Base-by-base conservation (phyloP, 2,888 invertebrate species). In the Microchrysa polita region DNA sequence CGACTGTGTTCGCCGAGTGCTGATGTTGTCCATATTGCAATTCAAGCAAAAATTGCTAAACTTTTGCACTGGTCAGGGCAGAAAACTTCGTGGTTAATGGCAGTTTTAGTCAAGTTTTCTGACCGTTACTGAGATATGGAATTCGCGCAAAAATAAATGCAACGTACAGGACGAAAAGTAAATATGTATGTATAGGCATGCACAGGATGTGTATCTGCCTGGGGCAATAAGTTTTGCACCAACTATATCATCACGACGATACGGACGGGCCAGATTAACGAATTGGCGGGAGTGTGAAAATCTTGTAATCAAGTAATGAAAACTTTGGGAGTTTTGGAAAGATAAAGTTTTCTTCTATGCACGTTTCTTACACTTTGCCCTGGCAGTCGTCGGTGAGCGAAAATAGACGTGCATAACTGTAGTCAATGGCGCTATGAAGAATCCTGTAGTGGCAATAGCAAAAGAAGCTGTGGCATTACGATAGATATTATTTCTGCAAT, bases 291-390 rank as follows among this genome's bases (percentile, higher is more conserved):
- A 20, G 65, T 65, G 65, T 48, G 16, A 22, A 20, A 22, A 65
- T 48, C 48, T 22, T 65, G 48, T 44, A 65, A 65, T 65, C 65
- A 48, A 65, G 65, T 48, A 48, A 65, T 65, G 65, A 44, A 65
- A 65, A 48, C 18, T 65, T 65, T n/a, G n/a, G n/a, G 10, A 55
- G 55, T 55, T 20, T 34, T 34, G 27, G 4, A 34, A 34, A 55
- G 18, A n/a, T 55, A 55, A 20, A 55, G 10, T 55, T 20, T 55
- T 2, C 16, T n/a, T n/a, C n/a, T n/a, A n/a, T 48, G 27, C 27
- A n/a, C n/a, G n/a, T 48, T 48, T 48, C 48, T 48, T 48, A 12
- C 48, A n/a, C 48, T 48, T 48, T 48, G 12, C 48, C 16, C 2
- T 10, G 42, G 42, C 42, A 42, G 42, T 9, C 12, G 7, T 7